Evolutionary conservation across 2,888 invertebrate species (phyloP), one percentile per base, ranked within the genome.

Genomic region (Steinernema scapterisci): DNA sequence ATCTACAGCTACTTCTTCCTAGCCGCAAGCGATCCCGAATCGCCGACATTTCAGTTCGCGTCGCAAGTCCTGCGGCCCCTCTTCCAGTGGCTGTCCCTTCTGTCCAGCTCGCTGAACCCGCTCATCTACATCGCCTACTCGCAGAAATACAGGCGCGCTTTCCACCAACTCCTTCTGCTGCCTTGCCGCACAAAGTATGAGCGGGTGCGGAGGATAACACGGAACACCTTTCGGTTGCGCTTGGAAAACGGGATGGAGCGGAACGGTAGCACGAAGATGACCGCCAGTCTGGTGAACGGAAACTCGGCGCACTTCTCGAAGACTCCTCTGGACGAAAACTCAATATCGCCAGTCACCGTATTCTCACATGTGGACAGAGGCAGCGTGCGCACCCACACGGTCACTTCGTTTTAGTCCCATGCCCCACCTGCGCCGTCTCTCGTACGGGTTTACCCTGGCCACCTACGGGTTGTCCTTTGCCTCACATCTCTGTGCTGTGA

Each of bases 1-100:
- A 81, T 86, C 45, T 86, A 86, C 78, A 82, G 80, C 48, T 86
- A 86, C 75, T 84, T 86, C 71, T 84, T 81, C 77, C 80, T 86
- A 75, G 80, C 85, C 23, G 79, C 81, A 46, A 81, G 84, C 74
- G 48, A 71, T 45, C 71, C 45, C 23, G 48, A 70, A 70, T 71
- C 54, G 54, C 54, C 48, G 23, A n/a, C 19, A 27, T 63, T 63
- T n/a, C 63, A 63, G 27, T 27, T 63, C 38, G 75, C 72, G 23
- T 81, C 82, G 19, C 80, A 80, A 75, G 73, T 84, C 21, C 77
- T 85, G 19, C 80, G 86, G 7, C 86, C 86, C 2, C 77, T 85
- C 19, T 87, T 87, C 71, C 85, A 87, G 79, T 87, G 87, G 87
- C 78, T 87, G 19, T 83, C 84, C 0, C 76, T 87, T 21, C 76